Conservation (phyloP, 2,888 invertebrate species). For the Eristalinus sepulchralis region DNA sequence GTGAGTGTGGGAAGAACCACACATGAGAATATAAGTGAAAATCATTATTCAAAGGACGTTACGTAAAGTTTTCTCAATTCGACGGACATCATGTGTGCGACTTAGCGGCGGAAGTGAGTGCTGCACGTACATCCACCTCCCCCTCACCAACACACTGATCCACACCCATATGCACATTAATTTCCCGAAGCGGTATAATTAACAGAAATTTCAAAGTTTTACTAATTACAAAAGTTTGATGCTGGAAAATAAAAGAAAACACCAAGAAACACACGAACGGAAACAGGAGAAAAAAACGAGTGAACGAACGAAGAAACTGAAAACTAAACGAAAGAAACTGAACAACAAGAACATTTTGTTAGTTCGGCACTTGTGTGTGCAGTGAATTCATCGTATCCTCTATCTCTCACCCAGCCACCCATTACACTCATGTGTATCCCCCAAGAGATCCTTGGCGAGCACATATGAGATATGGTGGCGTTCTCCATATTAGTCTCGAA, state of each 20-base stretch:
- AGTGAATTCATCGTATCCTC: constrained; percentile 16
- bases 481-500: constrained; percentile 62
- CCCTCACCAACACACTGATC: too few species aligned
- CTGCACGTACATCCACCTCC: neutral
- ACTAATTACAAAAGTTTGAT: constrained; percentile 69
- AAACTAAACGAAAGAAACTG: constrained; percentile 61
- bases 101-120: constrained; percentile 10
- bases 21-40: neutral
- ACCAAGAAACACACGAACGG: neutral
- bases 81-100: constrained; percentile 49
- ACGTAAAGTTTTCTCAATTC: constrained; percentile 35
- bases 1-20: neutral
- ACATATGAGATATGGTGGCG: constrained; percentile 62
- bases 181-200: constrained; percentile 59
- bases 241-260: constrained; percentile 10
- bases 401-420: neutral
- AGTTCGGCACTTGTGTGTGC: constrained; percentile 50
- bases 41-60: constrained; percentile 49
- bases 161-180: constrained; percentile 8
- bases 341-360: constrained; percentile 62
- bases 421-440: neutral
- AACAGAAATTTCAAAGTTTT: constrained; percentile 68
- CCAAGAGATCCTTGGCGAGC: constrained; percentile 40
- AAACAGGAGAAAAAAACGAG: constrained; percentile 12
- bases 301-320: neutral